Percentiles rank a stretch among this genome's conserved stretches.
Conservation (phyloP, 2,797 vertebrate genomes). For the Taeniopygia guttata region DNA sequence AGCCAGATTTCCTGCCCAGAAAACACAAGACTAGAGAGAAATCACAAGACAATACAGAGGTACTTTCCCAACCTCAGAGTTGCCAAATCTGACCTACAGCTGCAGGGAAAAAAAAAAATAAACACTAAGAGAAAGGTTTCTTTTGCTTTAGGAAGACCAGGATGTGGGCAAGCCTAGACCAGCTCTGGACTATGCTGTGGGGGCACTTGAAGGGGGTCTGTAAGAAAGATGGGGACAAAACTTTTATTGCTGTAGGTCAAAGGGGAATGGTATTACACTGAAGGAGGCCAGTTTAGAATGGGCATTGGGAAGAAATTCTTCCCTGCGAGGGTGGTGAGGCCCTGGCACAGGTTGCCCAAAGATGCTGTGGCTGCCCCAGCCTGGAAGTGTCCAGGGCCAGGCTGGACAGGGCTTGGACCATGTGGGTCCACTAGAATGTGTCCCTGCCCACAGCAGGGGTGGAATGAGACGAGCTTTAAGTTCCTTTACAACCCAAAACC, state of each 20-base stretch:
- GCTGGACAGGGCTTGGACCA: fast-evolving
- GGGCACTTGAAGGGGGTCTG: background rate
- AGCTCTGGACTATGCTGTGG: background rate
- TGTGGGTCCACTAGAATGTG: fast-evolving
- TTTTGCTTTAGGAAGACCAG: background rate
- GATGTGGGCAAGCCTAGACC: background rate
- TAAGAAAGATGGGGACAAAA: background rate
- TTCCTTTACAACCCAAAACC: background rate
- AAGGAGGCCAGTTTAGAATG: background rate
- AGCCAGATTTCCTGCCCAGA: background rate
- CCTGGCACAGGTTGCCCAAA: background rate
- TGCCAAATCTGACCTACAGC: background rate
- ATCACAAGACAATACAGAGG: background rate
- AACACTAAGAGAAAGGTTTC: background rate
- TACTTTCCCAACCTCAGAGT: background rate
- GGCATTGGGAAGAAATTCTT: background rate
- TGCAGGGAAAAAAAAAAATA: background rate
- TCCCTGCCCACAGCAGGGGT: background rate
- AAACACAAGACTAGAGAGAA: background rate
- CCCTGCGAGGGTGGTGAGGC: background rate
- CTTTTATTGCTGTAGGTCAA: background rate
- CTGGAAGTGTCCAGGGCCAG: background rate
- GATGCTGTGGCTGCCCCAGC: background rate
- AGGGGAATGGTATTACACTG: background rate
- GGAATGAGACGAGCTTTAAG: background rate